Percentiles rank a stretch among this genome's conserved stretches.
Evolutionary conservation across 2,888 invertebrate species (phyloP).

Genomic region (Tachina fera): DNA sequence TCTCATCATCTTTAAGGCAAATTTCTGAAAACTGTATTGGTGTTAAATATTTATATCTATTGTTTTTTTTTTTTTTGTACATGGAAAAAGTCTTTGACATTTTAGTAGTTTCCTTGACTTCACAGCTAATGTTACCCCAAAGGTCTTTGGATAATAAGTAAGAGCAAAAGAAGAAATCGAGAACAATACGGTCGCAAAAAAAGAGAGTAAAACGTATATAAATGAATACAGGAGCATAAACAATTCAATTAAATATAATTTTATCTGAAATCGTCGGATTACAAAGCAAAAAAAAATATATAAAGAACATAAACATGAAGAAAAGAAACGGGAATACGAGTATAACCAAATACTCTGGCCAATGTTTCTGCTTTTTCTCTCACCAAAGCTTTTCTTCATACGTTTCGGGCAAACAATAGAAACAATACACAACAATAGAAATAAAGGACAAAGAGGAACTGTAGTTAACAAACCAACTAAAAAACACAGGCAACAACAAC

Average conservation of each 20-base stretch:
- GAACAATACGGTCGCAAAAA: constrained; percentile 4
- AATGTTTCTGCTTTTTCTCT: constrained; percentile 9
- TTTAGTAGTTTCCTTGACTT: constrained; percentile 65
- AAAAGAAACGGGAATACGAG: neutral
- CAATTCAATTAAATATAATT: constrained; percentile 48
- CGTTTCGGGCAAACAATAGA: constrained; percentile 4
- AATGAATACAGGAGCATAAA: constrained; percentile 20
- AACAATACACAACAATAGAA: constrained; percentile 27
- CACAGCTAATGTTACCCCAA: constrained; percentile 56
- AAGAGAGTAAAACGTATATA: neutral
- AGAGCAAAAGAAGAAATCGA: neutral
- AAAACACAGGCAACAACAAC: constrained; percentile 17
- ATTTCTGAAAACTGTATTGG: neutral
- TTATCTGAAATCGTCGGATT: constrained; percentile 30
- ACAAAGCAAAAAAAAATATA: neutral
- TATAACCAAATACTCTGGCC: constrained; percentile 3
- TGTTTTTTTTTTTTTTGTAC: neutral
- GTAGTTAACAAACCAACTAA: constrained; percentile 7
- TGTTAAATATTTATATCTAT: constrained; percentile 7
- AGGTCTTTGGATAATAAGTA: constrained; percentile 28
- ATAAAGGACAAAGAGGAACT: constrained; percentile 33
- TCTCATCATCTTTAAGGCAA: neutral
- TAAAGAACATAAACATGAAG: neutral
- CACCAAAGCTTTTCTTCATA: constrained; percentile 4
- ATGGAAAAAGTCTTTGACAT: constrained; percentile 62